Base-by-base conservation (phyloP, 2,888 invertebrate species). In the Thysanoteuthis rhombus region DNA sequence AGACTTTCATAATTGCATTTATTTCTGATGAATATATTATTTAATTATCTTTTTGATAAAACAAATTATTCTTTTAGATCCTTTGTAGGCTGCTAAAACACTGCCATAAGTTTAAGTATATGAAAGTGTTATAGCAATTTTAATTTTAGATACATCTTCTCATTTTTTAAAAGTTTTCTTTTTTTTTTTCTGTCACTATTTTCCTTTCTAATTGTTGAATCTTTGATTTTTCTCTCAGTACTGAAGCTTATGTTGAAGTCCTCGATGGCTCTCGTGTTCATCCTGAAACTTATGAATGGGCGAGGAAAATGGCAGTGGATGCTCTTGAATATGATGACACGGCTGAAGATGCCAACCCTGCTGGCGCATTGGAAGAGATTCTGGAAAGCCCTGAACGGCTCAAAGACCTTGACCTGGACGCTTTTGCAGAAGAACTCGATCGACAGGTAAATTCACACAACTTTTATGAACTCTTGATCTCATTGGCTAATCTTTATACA, bases 271-370 rank as follows among this genome's bases (percentile, higher is more conserved):
- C 99, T 0, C 98, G 99, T 95, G 99, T 99, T 0, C 99, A 99
- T 97, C 99, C 99, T 0, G 99, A 99, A 97, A 99, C 99, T 0
- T 99, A 99, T 97, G 99, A 99, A 94, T 99, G 99, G 99, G 99
- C 99, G 0, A 97, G 99, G 90, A 99, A 99, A 97, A 99, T 99
- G 99, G 99, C 99, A 0, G 99, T 99, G 0, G 99, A 99, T 97
- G 99, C 99, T 1, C 97, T 99, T 92, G 99, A 99, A 96, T 99
- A 99, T 96, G 99, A 99, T 96, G 99, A 99, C 96, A 97, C 97
- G 12, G 97, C 97, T 3, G 99, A 99, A 96, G 99, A 99, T 95
- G 97, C 97, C 0, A 99, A 99, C 97, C 99, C 99, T 0, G 99
- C 99, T 0, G 99, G 99, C 0, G 99, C 99, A 32, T 97, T 99